Conservation (phyloP, 2,113 vertebrate genomes). For the Camelus dromedarius region DNA sequence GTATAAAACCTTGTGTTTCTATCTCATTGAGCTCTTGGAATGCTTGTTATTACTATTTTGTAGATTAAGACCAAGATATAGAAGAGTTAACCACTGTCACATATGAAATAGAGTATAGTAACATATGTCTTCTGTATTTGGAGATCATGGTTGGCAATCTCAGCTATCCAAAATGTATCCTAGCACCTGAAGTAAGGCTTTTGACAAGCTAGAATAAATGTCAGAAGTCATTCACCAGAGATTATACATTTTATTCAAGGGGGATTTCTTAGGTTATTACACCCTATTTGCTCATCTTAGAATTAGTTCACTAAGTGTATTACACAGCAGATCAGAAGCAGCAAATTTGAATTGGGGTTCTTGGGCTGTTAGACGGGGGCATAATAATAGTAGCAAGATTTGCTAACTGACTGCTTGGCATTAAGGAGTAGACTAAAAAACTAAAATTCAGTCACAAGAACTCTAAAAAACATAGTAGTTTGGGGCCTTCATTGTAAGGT, state of each 20-base stretch:
- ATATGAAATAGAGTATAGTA: background rate
- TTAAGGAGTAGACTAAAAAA: constrained; percentile 2
- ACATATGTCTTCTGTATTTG: background rate
- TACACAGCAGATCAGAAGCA: constrained; percentile 23
- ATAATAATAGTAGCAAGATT: background rate
- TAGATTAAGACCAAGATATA: constrained; percentile 11
- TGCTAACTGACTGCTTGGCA: background rate
- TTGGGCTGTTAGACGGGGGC: background rate
- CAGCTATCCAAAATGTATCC: background rate
- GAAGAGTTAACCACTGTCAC: background rate
- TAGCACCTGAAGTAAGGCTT: constrained; percentile 7
- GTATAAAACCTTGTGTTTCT: constrained; percentile 21
- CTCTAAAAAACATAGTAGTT: background rate
- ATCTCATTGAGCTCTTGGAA: background rate
- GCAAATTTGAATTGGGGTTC: constrained; percentile 34
- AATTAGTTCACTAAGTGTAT: background rate
- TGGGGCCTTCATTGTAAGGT: background rate
- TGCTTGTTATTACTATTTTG: constrained; percentile 8
- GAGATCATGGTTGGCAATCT: background rate
- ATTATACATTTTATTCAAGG: constrained; percentile 40
- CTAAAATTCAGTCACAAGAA: background rate
- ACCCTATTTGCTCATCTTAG: constrained; percentile 39
- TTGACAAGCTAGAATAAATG: constrained; percentile 36
- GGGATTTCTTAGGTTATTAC: constrained; percentile 22
- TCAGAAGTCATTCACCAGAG: constrained; percentile 16